Evolutionary conservation across 2,888 invertebrate genomes (phyloP).

Genomic region (Thecocarcelia acutangulata): DNA sequence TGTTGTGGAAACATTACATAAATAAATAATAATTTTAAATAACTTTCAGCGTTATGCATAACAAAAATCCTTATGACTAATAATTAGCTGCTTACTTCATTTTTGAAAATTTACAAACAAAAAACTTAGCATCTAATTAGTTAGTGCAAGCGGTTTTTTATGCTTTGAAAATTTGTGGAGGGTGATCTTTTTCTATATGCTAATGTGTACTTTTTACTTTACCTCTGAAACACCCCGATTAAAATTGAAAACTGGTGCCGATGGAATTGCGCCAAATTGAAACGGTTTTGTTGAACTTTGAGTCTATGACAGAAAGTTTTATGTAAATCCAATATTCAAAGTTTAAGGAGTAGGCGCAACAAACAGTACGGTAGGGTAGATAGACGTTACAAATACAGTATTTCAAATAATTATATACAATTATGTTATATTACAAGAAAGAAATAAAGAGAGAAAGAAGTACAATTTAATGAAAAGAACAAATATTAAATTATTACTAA

Average conservation of each 20-base stretch:
- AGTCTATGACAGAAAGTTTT: conserved; percentile 56
- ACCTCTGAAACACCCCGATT: conserved; percentile 74
- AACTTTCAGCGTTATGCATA: too few relatives aligned
- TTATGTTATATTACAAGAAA: conserved; percentile 35
- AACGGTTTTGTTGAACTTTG: conserved; percentile 75
- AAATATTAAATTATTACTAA: conserved; percentile 57
- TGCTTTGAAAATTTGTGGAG: neutral
- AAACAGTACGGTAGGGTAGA: conserved; percentile 47
- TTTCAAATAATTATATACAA: conserved; percentile 47
- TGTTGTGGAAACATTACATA: too few relatives aligned
- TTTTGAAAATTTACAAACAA: too few relatives aligned
- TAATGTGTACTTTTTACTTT: conserved; percentile 62
- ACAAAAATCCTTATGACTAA: too few relatives aligned
- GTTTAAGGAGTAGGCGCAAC: conserved; percentile 45
- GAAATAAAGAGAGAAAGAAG: conserved; percentile 46
- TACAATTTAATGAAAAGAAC: conserved; percentile 49
- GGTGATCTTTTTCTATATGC: conserved; percentile 14
- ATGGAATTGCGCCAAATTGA: conserved; percentile 77
- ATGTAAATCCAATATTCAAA: conserved; percentile 44
- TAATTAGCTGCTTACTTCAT: too few relatives aligned
- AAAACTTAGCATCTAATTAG: too few relatives aligned
- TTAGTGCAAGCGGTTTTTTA: too few relatives aligned
- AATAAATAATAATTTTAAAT: too few relatives aligned
- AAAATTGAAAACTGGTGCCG: conserved; percentile 76
- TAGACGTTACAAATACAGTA: conserved; percentile 58